phyloP scores from a whole-genome alignment of 2,113 vertebrate species.

The Dicrurus megarhynchus region DNA sequence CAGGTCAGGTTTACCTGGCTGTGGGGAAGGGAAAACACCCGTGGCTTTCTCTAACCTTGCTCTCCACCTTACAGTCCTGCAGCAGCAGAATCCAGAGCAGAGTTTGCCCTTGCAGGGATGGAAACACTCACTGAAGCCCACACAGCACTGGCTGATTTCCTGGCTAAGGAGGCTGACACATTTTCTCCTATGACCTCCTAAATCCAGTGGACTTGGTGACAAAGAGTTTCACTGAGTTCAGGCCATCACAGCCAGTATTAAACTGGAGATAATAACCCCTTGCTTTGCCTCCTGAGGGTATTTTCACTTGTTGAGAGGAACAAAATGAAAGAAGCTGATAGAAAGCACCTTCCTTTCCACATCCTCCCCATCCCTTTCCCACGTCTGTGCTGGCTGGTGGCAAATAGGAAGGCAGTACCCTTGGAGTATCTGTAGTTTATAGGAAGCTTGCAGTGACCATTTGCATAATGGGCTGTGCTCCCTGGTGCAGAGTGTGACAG shows the following conservation, averaged over 20 bases:
- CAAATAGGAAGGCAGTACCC: not conserved
- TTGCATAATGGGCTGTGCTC: slow-evolving; percentile 31
- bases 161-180: not conserved
- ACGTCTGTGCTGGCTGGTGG: not conserved
- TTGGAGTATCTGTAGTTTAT: not conserved
- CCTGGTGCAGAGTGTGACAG: slow-evolving; percentile 14
- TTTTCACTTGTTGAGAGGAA: not conserved
- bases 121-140: not conserved
- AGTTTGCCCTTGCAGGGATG: not conserved
- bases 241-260: not conserved
- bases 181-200: not conserved
- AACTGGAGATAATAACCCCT: not conserved
- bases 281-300: not conserved
- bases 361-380: not conserved
- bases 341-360: not conserved
- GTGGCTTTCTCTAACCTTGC: not conserved
- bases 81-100: not conserved
- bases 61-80: not conserved
- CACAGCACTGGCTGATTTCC: not conserved
- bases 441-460: not conserved
- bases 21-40: too few species aligned
- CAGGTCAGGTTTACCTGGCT: not conserved
- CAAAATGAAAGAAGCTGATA: not conserved
- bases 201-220: not conserved
- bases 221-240: not conserved